Evolutionary conservation across 1,140 invertebrate genomes (phyloP).

Genomic region (Heliconius congener): DNA sequence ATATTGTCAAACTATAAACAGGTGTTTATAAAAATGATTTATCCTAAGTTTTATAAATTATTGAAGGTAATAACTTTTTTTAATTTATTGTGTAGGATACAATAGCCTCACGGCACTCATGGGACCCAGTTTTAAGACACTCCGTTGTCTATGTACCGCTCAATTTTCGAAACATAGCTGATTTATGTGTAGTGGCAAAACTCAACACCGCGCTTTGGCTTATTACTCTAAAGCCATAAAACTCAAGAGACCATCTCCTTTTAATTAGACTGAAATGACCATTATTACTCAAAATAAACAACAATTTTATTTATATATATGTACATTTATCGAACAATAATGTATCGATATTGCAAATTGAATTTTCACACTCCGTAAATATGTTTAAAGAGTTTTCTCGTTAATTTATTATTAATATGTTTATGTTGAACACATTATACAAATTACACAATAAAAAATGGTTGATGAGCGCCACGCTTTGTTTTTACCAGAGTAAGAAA

Average conservation of each 20-base stretch:
- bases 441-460: no score
- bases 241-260: no score
- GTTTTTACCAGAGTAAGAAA: background rate
- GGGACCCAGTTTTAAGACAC: background rate
- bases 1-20: no score
- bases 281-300: no score
- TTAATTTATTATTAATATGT: constrained; percentile 19
- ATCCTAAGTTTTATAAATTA: no score
- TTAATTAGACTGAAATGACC: no score
- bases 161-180: background rate
- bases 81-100: no score
- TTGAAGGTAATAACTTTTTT: background rate
- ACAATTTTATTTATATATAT: no score
- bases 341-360: background rate
- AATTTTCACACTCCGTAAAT: background rate
- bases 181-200: background rate
- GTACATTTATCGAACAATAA: background rate
- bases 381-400: constrained; percentile 10
- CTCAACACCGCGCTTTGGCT: background rate
- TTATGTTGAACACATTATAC: no score
- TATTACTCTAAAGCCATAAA: no score
- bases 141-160: background rate
- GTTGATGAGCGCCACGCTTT: background rate
- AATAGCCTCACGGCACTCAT: background rate
- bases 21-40: no score